These are phyloP conservation scores for Lipophrys pholis DNA, from an alignment of 2,113 vertebrate genomes.

Conservation along the genomic window DNA sequence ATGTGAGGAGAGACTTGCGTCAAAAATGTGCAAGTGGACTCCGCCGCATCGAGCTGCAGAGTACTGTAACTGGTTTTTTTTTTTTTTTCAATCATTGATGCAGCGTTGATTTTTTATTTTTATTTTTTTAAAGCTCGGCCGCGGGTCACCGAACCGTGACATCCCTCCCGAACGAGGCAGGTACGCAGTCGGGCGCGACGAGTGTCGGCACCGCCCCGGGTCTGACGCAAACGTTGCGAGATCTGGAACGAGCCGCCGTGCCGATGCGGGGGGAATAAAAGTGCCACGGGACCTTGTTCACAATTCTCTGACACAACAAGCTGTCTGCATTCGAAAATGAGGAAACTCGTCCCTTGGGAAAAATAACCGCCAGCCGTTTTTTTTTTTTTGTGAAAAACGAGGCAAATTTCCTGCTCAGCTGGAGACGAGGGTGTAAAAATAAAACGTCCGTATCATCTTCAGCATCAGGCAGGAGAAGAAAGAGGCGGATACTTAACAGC, in stretches of 20 bases:
- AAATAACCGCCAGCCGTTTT: background rate
- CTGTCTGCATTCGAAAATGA: background rate
- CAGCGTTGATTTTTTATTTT: background rate
- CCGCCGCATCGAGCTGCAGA: too few relatives aligned
- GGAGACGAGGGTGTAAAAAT: background rate
- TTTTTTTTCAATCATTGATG: background rate
- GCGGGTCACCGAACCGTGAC: background rate
- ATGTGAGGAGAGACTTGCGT: too few relatives aligned
- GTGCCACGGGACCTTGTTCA: background rate
- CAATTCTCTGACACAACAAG: background rate
- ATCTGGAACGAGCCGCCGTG: background rate
- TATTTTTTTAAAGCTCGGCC: background rate
- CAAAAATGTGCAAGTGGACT: too few relatives aligned
- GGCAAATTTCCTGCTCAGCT: background rate
- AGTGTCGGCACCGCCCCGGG: too few relatives aligned
- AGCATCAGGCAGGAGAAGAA: too few relatives aligned
- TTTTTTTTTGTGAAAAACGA: background rate
- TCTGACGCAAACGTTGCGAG: too few relatives aligned
- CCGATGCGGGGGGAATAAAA: background rate
- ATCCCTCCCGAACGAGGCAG: background rate
- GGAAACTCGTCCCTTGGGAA: background rate
- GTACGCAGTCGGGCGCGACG: background rate
- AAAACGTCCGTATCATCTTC: too few relatives aligned
- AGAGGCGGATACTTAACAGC: too few relatives aligned
- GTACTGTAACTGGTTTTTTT: too few relatives aligned